Base-by-base conservation (phyloP, 2,888 invertebrate species). In the Eilema griseolum region DNA sequence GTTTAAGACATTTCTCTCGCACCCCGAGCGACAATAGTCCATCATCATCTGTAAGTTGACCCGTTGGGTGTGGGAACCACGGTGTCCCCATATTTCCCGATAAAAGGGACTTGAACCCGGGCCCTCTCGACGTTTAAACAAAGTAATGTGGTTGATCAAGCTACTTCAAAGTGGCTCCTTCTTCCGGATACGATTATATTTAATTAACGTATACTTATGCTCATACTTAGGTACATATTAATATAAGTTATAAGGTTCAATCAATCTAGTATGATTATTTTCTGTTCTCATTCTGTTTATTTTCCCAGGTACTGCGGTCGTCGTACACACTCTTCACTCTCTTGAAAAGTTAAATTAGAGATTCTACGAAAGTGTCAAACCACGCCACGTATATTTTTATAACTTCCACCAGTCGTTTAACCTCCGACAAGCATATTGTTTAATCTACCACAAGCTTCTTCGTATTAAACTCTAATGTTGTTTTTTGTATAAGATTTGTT, bases 291-390 rank as follows among this genome's bases (percentile, higher is more conserved):
- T 26, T 63, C 57, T 41, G 41, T 66, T 74, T 71, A 77, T 73
- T 73, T 71, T 92, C 88, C 26, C 92, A 94, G 94, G 92, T 94
- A n/a, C 80, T 94, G 74, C 86, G 85, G 76, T 88, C 89, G 37
- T 93, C 94, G 14, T 94, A 94, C 75, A 92, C 93, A 24, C 81
- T 94, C 37, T 92, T 92, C 74, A 92, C 94, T 46, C 86, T 94
- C 74, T 80, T 94, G 73, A 87, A 91, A 20, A 61, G 26, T 20
- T 24, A 46, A 64, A n/a, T 10, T n/a, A 2, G 16, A 52, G n/a
- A 52, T 57, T 0, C 2, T 57, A 23, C 4, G 1, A 23, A 23
- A 41, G 41, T 41, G 1, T 41, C 10, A 16, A 16, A 2, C 16
- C 16, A 41, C 41, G 16, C 14, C 41, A 41, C 8, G 0, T 20